These are phyloP conservation scores for Neria commutata DNA, from an alignment of 2,888 invertebrate species.

Conservation along the genomic window DNA sequence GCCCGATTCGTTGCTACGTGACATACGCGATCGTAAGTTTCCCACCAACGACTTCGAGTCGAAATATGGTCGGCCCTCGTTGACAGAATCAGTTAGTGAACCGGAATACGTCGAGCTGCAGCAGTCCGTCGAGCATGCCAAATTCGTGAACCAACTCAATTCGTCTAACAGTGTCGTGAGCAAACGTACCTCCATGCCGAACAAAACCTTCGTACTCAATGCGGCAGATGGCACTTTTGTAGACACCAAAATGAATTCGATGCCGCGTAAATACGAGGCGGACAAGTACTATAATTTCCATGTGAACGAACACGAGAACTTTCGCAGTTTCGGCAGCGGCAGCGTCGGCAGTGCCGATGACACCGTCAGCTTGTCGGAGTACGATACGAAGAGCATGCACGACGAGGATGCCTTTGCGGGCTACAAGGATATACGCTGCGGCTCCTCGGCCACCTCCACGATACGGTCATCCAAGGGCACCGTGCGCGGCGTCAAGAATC, in stretches of 20 bases:
- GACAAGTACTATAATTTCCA: constrained; percentile 85
- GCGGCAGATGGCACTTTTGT: constrained; percentile 39
- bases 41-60: constrained; percentile 36
- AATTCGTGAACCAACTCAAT: constrained; percentile 30
- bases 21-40: constrained; percentile 69
- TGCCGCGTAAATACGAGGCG: constrained; percentile 67
- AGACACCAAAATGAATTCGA: constrained; percentile 50
- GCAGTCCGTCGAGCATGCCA: constrained; percentile 24
- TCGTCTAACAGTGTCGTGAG: constrained; percentile 22
- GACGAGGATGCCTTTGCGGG: constrained; percentile 79
- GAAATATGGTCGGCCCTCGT: constrained; percentile 27
- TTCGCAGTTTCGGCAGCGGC: constrained; percentile 38
- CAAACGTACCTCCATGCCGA: constrained; percentile 35
- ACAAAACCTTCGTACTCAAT: constrained; percentile 40
- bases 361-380: constrained; percentile 36
- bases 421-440: constrained; percentile 73
- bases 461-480: constrained; percentile 92
- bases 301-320: constrained; percentile 69
- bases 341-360: constrained; percentile 21
- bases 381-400: constrained; percentile 38
- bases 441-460: constrained; percentile 68
- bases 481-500: constrained; percentile 91
- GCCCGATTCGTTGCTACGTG: constrained; percentile 72
- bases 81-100: constrained; percentile 21
- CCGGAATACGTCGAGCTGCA: constrained; percentile 22